phyloP scores from a whole-genome alignment of 2,888 invertebrate genomes.

The Drosophila kokeensis region DNA sequence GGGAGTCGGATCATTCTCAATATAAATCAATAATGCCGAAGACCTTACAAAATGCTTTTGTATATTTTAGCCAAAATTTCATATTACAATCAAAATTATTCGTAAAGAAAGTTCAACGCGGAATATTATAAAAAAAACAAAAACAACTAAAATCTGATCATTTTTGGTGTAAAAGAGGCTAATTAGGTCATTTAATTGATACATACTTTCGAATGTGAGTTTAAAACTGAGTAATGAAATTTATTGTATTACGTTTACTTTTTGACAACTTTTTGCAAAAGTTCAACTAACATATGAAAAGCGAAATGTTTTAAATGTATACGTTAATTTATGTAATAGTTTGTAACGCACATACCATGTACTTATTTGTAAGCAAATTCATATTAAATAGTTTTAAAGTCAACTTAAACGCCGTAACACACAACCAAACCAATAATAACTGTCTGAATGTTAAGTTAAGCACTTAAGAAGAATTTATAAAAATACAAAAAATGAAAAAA shows the following conservation, averaged over 20 bases:
- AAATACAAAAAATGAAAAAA: slow-evolving; percentile 13
- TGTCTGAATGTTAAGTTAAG: slow-evolving; percentile 17
- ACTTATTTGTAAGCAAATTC: slow-evolving; percentile 69
- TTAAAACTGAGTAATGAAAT: slow-evolving; percentile 65
- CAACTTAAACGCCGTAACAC: slow-evolving; percentile 24
- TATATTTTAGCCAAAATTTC: slow-evolving; percentile 65
- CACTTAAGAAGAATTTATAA: slow-evolving; percentile 14
- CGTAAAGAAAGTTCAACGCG: slow-evolving; percentile 44
- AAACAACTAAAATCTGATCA: slow-evolving; percentile 10
- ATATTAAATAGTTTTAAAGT: slow-evolving; percentile 55
- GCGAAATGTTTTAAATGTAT: slow-evolving; percentile 40
- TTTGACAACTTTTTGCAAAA: slow-evolving; percentile 27
- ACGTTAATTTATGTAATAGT: slow-evolving; percentile 45
- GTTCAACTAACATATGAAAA: slow-evolving; percentile 14
- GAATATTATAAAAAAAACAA: slow-evolving; percentile 27
- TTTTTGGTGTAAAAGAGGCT: slow-evolving; percentile 45
- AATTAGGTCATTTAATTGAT: slow-evolving; percentile 52
- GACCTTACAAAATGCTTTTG: slow-evolving; percentile 39
- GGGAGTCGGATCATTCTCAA: background rate
- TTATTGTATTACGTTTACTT: slow-evolving; percentile 31
- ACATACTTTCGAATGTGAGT: slow-evolving; percentile 69
- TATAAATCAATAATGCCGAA: slow-evolving; percentile 32
- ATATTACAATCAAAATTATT: slow-evolving; percentile 55
- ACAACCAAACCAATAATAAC: slow-evolving; percentile 7
- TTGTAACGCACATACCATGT: slow-evolving; percentile 66